These are phyloP conservation scores for Drosophila mayaguana DNA, from an alignment of 2,888 invertebrate species.

Conservation along the genomic window DNA sequence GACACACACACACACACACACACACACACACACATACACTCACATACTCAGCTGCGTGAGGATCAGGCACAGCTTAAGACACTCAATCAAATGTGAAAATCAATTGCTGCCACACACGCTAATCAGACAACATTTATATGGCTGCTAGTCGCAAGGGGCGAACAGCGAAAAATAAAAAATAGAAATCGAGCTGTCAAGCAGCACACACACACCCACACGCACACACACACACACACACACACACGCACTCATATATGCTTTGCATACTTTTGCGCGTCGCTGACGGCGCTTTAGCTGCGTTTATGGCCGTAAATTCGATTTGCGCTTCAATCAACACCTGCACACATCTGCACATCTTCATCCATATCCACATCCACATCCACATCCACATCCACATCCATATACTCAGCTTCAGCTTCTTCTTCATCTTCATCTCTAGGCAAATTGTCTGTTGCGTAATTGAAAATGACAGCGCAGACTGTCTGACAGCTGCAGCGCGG, in stretches of 20 bases:
- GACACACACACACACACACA: conserved; percentile 16
- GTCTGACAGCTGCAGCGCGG: conserved; percentile 16
- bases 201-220: conserved; percentile 11
- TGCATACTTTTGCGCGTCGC: conserved; percentile 54
- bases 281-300: conserved; percentile 26
- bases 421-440: not conserved
- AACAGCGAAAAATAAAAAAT: not conserved
- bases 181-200: conserved; percentile 41
- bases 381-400: no score
- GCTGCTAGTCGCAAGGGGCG: conserved; percentile 23
- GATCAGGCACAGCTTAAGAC: conserved; percentile 52
- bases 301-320: conserved; percentile 61
- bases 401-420: no score
- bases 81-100: conserved; percentile 61
- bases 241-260: conserved; percentile 30
- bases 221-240: conserved; percentile 5
- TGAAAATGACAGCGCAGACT: conserved; percentile 44
- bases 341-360: conserved; percentile 26
- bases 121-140: conserved; percentile 64
- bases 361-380: not conserved
- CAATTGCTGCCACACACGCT: conserved; percentile 60
- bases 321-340: conserved; percentile 69
- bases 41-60: conserved; percentile 3
- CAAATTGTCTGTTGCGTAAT: conserved; percentile 47
- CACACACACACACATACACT: conserved; percentile 8